Conservation (phyloP, 2,888 invertebrate species). For the Trachelus troglodyta region DNA sequence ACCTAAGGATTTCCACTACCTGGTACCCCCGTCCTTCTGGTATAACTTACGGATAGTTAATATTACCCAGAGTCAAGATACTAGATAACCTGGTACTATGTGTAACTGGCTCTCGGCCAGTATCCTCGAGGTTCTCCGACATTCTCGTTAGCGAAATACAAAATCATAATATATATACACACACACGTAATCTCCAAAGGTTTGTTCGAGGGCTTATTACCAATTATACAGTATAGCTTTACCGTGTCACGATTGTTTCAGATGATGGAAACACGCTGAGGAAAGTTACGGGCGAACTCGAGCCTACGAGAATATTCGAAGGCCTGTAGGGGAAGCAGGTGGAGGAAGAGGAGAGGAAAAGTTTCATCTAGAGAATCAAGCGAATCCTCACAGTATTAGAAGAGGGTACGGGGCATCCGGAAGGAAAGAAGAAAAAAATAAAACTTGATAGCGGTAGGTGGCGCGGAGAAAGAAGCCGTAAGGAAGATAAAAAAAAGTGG, state of each 20-base stretch:
- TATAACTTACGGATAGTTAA: neutral
- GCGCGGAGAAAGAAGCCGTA: neutral
- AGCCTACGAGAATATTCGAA: neutral
- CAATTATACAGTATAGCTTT: neutral
- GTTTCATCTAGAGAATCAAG: neutral
- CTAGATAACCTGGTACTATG: neutral
- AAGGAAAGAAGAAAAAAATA: neutral
- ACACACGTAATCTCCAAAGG: neutral
- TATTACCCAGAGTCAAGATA: neutral
- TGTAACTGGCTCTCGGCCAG: neutral
- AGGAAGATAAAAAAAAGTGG: neutral
- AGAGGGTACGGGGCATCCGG: neutral
- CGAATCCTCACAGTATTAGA: neutral
- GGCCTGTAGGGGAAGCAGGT: neutral
- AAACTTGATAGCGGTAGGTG: neutral
- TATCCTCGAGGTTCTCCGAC: neutral
- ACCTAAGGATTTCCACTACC: neutral
- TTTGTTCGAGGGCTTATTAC: neutral
- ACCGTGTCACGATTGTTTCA: neutral
- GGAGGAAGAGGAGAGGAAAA: neutral
- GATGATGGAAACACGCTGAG: neutral
- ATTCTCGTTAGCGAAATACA: neutral
- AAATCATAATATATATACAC: constrained; percentile 10
- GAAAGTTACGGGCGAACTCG: neutral
- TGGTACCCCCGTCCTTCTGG: neutral